A percentile compares a stretch with the other conserved stretches of the same genome.
Conservation (phyloP, 2,113 vertebrate species). For the Hyaena hyaena region DNA sequence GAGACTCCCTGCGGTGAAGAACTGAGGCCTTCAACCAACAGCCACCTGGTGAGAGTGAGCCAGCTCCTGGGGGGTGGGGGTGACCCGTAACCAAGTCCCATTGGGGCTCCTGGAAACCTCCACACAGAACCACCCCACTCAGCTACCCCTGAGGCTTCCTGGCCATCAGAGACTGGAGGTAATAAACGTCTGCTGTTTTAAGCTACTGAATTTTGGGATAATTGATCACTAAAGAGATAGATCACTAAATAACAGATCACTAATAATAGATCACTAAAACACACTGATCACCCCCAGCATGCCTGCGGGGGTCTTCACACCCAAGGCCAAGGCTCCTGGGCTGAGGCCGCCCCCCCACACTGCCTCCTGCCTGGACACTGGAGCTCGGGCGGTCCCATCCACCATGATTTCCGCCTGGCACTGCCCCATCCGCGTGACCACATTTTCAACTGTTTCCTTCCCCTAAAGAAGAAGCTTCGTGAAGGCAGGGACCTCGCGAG, state of each 20-base stretch:
- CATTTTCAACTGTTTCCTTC: background rate
- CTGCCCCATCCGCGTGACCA: background rate
- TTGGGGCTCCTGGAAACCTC: background rate
- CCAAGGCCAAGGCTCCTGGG: background rate
- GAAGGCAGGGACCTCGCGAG: background rate
- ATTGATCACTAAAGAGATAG: background rate
- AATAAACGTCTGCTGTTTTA: background rate
- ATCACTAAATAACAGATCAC: background rate
- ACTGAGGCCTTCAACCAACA: background rate
- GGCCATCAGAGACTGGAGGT: background rate
- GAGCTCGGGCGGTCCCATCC: background rate
- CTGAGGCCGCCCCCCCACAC: background rate
- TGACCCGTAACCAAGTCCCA: background rate
- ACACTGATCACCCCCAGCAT: background rate
- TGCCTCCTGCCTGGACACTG: background rate
- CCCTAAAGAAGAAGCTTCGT: background rate
- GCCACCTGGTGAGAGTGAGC: background rate
- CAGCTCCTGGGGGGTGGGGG: background rate
- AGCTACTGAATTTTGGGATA: background rate
- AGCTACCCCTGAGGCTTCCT: background rate
- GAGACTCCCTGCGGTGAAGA: background rate
- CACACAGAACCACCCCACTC: background rate
- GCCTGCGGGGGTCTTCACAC: background rate
- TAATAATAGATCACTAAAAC: background rate
- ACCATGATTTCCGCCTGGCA: accelerated